A percentile compares a stretch with the other conserved stretches of the same genome.
Conservation (phyloP, 1,140 invertebrate genomes). For the Diorhabda elongata region DNA sequence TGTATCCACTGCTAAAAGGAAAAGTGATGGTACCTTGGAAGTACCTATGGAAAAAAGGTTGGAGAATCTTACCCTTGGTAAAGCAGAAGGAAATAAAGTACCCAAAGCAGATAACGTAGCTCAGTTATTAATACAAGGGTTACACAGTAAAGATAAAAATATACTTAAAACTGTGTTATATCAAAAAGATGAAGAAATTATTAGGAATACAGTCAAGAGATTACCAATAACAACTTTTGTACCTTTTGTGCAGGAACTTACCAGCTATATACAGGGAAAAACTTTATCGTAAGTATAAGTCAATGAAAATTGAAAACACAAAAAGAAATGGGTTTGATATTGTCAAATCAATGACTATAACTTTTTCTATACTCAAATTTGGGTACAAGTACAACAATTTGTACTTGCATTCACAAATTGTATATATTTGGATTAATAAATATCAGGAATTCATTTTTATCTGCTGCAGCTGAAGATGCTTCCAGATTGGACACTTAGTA, state of each 20-base stretch:
- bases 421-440: too few relatives aligned
- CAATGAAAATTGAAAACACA: too few relatives aligned
- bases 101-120: constrained; percentile 63
- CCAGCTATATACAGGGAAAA: constrained; percentile 57
- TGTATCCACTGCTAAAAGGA: constrained; percentile 48
- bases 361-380: too few relatives aligned
- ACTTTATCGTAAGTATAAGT: constrained; percentile 52
- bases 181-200: constrained; percentile 54
- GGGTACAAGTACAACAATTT: too few relatives aligned
- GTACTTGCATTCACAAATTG: too few relatives aligned
- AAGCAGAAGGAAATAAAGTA: constrained; percentile 41
- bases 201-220: constrained; percentile 58
- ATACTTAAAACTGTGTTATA: constrained; percentile 57
- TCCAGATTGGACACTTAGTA: too few relatives aligned
- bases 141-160: constrained; percentile 70
- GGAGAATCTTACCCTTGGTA: constrained; percentile 62
- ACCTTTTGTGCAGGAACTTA: constrained; percentile 60
- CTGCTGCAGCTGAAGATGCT: too few relatives aligned
- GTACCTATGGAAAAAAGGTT: constrained; percentile 72
- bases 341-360: too few relatives aligned
- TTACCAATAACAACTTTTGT: constrained; percentile 60
- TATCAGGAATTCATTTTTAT: too few relatives aligned
- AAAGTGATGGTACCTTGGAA: constrained; percentile 53
- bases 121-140: constrained; percentile 69
- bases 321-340: too few relatives aligned